phyloP scores from a whole-genome alignment of 1,140 invertebrate species.

The Drosophila obscura region DNA sequence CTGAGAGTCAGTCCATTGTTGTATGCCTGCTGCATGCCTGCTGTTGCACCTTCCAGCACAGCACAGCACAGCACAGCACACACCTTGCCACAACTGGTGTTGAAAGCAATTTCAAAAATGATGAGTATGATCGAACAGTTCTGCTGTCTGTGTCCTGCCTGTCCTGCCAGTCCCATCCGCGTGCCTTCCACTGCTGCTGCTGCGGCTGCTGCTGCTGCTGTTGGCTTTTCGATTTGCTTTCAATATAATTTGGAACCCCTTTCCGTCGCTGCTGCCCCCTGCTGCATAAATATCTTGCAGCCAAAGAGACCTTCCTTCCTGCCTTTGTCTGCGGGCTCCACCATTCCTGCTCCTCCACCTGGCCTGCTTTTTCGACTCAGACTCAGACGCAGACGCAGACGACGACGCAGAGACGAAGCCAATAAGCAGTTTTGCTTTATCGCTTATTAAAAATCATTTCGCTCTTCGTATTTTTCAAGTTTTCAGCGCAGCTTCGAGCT shows the following conservation, averaged over 20 bases:
- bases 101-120: conserved; percentile 84
- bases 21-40: too few relatives aligned
- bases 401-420: conserved; percentile 55
- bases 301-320: conserved; percentile 33
- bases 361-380: not conserved
- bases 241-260: conserved; percentile 65
- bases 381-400: not conserved
- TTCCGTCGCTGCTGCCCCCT: not conserved
- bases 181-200: conserved; percentile 16
- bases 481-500: conserved; percentile 44
- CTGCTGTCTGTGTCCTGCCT: conserved; percentile 12
- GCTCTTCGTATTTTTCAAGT: conserved; percentile 81
- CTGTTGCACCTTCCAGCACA: not conserved
- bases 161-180: not conserved
- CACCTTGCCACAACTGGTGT: conserved; percentile 75
- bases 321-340: conserved; percentile 14
- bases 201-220: conserved; percentile 47
- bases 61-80: conserved; percentile 8
- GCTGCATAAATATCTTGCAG: conserved; percentile 62
- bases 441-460: conserved; percentile 84
- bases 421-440: conserved; percentile 84
- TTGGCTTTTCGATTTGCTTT: conserved; percentile 80
- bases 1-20: conserved; percentile 1
- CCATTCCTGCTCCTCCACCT: conserved; percentile 20
- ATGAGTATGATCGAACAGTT: conserved; percentile 83